Evolutionary conservation across 2,113 vertebrate species (phyloP).

Genomic region (Aythya baeri): DNA sequence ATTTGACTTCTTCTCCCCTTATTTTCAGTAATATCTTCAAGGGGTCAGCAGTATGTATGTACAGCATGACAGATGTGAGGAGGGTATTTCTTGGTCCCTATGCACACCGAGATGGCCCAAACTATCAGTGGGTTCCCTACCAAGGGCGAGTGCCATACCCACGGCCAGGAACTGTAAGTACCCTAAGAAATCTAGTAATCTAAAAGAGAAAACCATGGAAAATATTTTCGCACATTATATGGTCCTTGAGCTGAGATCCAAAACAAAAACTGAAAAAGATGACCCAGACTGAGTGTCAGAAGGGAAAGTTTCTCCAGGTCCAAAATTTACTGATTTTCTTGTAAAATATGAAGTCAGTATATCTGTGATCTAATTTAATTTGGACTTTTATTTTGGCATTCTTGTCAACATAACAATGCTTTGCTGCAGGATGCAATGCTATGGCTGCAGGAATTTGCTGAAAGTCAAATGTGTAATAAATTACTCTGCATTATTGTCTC

Average conservation of each 20-base stretch:
- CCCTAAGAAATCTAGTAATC: neutral
- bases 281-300: neutral
- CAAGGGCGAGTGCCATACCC: slow-evolving; percentile 96
- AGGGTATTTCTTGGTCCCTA: slow-evolving; percentile 96
- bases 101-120: slow-evolving; percentile 94
- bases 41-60: slow-evolving; percentile 96
- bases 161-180: slow-evolving; percentile 95
- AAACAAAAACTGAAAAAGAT: neutral
- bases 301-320: neutral
- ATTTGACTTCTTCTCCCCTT: neutral
- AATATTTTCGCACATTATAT: neutral
- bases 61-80: slow-evolving; percentile 95
- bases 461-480: slow-evolving; percentile 10
- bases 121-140: slow-evolving; percentile 97
- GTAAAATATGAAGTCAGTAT: neutral
- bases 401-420: neutral
- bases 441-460: neutral
- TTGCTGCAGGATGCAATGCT: too few relatives aligned
- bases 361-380: neutral
- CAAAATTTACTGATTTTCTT: neutral
- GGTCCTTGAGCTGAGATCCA: neutral
- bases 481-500: neutral
- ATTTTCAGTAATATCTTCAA: slow-evolving; percentile 93
- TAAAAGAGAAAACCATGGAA: neutral
- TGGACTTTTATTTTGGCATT: slow-evolving; percentile 1